Base-by-base conservation (phyloP, 1,140 invertebrate genomes). In the Conus betulinus region DNA sequence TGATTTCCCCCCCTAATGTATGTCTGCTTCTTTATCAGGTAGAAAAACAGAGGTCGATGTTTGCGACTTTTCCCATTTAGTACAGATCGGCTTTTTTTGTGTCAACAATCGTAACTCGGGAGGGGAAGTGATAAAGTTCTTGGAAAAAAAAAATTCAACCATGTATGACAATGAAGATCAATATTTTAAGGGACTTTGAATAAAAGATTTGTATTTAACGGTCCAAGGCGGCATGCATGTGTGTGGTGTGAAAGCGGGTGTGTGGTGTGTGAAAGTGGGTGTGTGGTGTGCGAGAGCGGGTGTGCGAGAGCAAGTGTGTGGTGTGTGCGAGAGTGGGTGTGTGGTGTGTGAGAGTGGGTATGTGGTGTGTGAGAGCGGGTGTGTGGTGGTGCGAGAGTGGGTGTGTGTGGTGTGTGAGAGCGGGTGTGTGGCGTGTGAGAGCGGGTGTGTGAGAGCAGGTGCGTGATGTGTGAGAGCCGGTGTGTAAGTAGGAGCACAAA, bases 181-280 rank as follows among this genome's bases (percentile, higher is more conserved):
- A 81, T 81, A 81, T 81, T 81, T 81, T 81, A 81, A 81, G 79
- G 79, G 79, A 81, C 13, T 81, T 81, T 81, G 39, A 81, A 81
- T 81, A 81, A 81, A 81, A 81, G 39, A 81, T 81, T 81, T 81
- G 79, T 81, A 81, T 81, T 81, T 81, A 81, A 81, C 79, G 20
- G 39, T 51, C 27, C 79, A 51, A 51, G 4, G 53, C 4, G 8
- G 25, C 8, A 17, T n/a, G n/a, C n/a, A n/a, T 78, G 25, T 78
- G 76, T 39, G 76, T 78, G 39, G 76, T 78, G 76, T 78, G 76
- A n/a, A n/a, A n/a, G n/a, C n/a, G n/a, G n/a, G n/a, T n/a, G n/a
- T n/a, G n/a, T n/a, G n/a, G n/a, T n/a, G n/a, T n/a, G n/a, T n/a
- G n/a, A n/a, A n/a, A n/a, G n/a, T n/a, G n/a, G n/a, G n/a, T n/a